Base-by-base conservation (phyloP, 2,888 invertebrate species). In the Litoditis marina region DNA sequence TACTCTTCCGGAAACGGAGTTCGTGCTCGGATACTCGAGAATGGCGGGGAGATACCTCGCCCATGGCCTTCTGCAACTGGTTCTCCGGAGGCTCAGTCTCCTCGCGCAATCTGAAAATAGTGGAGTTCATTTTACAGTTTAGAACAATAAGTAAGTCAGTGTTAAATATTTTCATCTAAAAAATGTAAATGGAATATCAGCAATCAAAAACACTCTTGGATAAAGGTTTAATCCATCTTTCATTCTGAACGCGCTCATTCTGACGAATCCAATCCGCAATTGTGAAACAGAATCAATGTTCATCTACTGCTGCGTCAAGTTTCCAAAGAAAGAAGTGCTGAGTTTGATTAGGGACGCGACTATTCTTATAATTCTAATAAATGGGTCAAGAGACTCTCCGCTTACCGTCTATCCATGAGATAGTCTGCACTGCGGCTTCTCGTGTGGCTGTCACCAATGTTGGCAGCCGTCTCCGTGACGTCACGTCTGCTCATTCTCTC, bases 371-470 rank as follows among this genome's bases (percentile, higher is more conserved):
- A 31, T 6, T 52, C 53, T 52, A 8, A 27, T 52, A 16, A 19
- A 47, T 13, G 47, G 11, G 19, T 16, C n/a, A 22, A 34, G 5
- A n/a, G n/a, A 42, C n/a, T 42, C 19, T 22, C 25, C 28, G 19
- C 65, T 55, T 30, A 80, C 82, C 67, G 73, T 60, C 77, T 69
- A 66, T 83, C 82, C 78, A 82, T 78, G 49, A 83, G 63, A 63
- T 82, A 83, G 60, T 83, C 83, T 16, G 81, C 82, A 31, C 74
- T 74, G 57, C 80, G 79, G 51, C 82, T 81, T 30, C 83, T 68
- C n/a, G 60, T 65, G 57, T 82, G 82, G 5, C 70, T 71, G 2
- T 66, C 52, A 25, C 71, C 69, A 7, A 66, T 55, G n/a, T 65
- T 62, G 8, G 77, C 73, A 1, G 67, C 54, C 11, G 22, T n/a